These are phyloP conservation scores for Corapipo altera DNA, from an alignment of 2,113 vertebrate genomes.

Conservation along the genomic window DNA sequence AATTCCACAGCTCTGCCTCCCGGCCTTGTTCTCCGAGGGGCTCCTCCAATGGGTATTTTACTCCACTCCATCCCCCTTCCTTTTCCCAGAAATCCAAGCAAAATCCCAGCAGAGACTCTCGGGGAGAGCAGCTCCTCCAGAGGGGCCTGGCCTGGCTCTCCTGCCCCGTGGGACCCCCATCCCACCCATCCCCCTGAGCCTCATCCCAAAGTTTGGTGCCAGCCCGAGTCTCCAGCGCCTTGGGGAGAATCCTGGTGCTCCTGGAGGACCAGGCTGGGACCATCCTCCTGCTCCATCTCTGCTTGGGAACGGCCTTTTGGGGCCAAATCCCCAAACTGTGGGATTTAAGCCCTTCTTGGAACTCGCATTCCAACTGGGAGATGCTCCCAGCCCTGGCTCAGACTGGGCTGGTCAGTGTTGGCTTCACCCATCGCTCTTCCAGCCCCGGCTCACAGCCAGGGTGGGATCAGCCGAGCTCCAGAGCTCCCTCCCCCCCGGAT, in stretches of 20 bases:
- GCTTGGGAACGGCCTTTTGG: neutral
- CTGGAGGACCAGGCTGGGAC: neutral
- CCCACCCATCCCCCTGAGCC: neutral
- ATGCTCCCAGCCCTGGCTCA: neutral
- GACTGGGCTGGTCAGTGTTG: too few species aligned
- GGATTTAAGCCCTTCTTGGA: neutral
- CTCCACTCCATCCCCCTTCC: neutral
- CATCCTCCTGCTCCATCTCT: neutral
- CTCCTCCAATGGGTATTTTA: conserved; percentile 83
- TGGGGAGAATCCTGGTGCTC: neutral
- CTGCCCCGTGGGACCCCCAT: neutral
- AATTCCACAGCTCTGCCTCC: conserved; percentile 75
- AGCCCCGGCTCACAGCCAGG: neutral
- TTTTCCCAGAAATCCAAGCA: neutral
- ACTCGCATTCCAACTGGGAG: neutral
- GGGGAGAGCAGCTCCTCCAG: neutral
- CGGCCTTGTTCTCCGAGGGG: conserved; percentile 79
- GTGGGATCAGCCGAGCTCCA: neutral
- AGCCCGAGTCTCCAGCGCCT: neutral
- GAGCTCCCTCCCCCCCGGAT: neutral
- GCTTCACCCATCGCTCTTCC: neutral
- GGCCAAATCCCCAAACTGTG: neutral
- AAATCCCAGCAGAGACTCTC: neutral
- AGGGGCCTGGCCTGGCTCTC: neutral
- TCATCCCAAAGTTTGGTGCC: neutral